A percentile compares a stretch with the other conserved stretches of the same genome.
These are phyloP conservation scores for Myiozetetes cayanensis DNA, from an alignment of 2,113 vertebrate genomes.

Conservation along the genomic window DNA sequence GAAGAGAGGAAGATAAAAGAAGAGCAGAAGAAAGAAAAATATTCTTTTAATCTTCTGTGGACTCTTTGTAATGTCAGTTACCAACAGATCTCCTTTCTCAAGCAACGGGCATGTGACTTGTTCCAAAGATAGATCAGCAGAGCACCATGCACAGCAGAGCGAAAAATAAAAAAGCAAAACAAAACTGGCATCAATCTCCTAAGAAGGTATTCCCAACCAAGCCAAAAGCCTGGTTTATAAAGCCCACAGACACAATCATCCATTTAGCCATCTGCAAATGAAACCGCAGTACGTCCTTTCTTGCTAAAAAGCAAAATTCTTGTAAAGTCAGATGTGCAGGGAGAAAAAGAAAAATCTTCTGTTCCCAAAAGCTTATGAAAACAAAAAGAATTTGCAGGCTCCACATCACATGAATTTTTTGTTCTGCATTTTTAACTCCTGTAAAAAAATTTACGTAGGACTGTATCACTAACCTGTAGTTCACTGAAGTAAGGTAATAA, in stretches of 20 bases:
- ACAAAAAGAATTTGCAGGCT: background rate
- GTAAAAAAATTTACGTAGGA: background rate
- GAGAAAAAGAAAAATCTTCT: background rate
- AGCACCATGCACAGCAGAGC: background rate
- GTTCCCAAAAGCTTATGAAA: background rate
- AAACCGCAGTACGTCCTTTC: background rate
- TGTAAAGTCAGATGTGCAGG: background rate
- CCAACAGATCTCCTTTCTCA: background rate
- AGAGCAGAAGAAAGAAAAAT: background rate
- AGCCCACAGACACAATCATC: background rate
- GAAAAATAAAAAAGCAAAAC: background rate
- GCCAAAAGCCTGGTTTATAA: background rate
- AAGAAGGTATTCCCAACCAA: background rate
- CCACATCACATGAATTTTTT: background rate
- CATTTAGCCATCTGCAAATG: background rate
- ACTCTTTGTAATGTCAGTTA: background rate
- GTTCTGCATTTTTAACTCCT: background rate
- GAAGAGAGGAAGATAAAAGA: background rate
- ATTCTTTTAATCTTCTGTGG: background rate
- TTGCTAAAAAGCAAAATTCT: constrained; percentile 12
- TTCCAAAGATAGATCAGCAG: constrained; percentile 11
- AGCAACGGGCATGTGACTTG: background rate
- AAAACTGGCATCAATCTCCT: background rate
- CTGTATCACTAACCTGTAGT: background rate
- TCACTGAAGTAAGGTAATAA: background rate